phyloP scores from a whole-genome alignment of 2,797 vertebrate species.

The Acrocephalus scirpaceus region DNA sequence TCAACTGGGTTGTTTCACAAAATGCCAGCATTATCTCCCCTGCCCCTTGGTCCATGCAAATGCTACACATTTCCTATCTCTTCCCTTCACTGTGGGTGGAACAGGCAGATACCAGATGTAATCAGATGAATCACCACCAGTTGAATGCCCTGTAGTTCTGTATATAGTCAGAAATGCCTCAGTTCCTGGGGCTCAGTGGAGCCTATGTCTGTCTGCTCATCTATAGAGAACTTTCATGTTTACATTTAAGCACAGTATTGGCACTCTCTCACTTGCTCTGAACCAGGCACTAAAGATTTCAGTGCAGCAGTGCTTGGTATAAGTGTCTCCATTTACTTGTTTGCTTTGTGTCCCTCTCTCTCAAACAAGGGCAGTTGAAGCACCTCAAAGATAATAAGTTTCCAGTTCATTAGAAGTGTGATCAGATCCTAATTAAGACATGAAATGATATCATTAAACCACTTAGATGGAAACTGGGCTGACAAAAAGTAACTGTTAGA shows the following conservation, averaged over 20 bases:
- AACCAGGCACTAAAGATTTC: background rate
- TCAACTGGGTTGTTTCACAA: background rate
- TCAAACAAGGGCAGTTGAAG: background rate
- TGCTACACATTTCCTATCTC: background rate
- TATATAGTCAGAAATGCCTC: background rate
- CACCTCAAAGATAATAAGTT: background rate
- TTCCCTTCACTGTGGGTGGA: background rate
- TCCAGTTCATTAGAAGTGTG: background rate
- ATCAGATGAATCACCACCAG: background rate
- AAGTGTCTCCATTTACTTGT: background rate
- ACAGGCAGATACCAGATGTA: background rate
- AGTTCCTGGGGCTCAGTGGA: background rate
- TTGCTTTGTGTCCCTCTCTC: background rate
- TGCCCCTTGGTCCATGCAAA: background rate
- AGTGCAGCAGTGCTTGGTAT: background rate
- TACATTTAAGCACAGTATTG: background rate
- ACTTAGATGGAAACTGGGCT: background rate
- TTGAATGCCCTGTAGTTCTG: background rate
- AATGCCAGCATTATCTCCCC: background rate
- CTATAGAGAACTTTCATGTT: background rate
- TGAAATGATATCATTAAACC: background rate
- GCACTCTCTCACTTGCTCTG: background rate
- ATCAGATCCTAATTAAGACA: slow-evolving; percentile 16
- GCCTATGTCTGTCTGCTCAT: background rate
- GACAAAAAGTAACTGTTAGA: background rate